Evolutionary conservation across 2,888 invertebrate genomes (phyloP), one percentile per base, ranked within the genome.

Genomic region (Phragmatobia fuliginosa): DNA sequence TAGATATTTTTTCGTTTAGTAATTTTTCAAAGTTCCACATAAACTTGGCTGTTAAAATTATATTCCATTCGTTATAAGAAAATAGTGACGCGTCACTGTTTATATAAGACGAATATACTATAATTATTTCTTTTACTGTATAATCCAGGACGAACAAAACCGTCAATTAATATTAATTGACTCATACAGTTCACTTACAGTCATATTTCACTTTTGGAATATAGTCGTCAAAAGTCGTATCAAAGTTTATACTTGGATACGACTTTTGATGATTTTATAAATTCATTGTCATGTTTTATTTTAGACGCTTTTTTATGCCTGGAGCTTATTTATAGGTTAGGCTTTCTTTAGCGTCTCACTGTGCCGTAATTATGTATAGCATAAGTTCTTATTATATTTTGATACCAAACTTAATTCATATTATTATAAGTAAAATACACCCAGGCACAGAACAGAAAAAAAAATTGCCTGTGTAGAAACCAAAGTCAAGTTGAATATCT

Each of bases 101-200:
- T 45, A 21, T 7, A 7, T 18, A 45, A 21, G 1, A 8, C 21
- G 45, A 45, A 45, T 28, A 2, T 3, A 28, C 38, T 38, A 7
- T n/a, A 18, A n/a, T 41, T 25, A 38, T 31, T 41, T 21, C 2
- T n/a, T 45, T 18, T n/a, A 10, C 1, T 8, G 18, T 21, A 49
- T 14, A 62, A 56, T 66, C 70, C 74, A 74, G 74, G 72, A 70
- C 70, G 61, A 58, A 76, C 21, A 38, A 28, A 5, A 68, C 38
- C 59, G 65, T 36, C 59, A 61, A 63, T 74, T 61, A 61, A 63
- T 74, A 80, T 79, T 78, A 79, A 79, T 79, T 79, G 78, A 73
- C 74, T 81, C 68, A 73, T 67, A 66, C 65, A 60, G 32, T 56
- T 21, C 68, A 63, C 45, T 32, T 76, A 62, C 67, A 68, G 65